A percentile compares a stretch with the other conserved stretches of the same genome.
phyloP scores from a whole-genome alignment of 1,140 invertebrate species.

The Belonocnema kinseyi region DNA sequence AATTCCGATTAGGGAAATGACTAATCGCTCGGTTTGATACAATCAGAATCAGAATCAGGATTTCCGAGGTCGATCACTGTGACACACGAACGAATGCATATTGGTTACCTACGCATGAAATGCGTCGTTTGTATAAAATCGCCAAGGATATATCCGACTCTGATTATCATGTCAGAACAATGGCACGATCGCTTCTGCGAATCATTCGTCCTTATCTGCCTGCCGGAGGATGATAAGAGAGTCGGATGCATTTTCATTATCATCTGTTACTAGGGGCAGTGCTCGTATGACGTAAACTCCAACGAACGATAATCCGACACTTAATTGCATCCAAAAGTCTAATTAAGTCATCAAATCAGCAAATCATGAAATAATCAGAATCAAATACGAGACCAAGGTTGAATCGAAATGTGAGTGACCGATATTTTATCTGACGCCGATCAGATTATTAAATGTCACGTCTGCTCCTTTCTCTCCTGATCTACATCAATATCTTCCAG shows the following conservation, averaged over 20 bases:
- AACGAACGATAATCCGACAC: too few species aligned
- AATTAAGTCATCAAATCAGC: not conserved
- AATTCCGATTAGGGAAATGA: constrained; percentile 6
- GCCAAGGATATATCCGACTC: constrained; percentile 9
- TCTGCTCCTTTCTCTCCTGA: not conserved
- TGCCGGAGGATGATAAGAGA: constrained; percentile 1
- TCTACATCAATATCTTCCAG: not conserved
- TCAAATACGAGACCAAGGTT: constrained; percentile 11
- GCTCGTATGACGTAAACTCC: not conserved
- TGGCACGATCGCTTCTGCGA: constrained; percentile 27
- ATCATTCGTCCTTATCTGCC: constrained; percentile 21
- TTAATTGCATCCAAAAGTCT: constrained; percentile 3
- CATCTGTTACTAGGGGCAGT: not conserved
- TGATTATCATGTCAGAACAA: constrained; percentile 28
- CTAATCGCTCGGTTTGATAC: constrained; percentile 16
- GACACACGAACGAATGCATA: not conserved
- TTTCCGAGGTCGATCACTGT: constrained; percentile 29
- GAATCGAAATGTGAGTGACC: constrained; percentile 2
- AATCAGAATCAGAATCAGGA: not conserved
- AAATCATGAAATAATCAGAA: not conserved
- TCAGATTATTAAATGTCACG: not conserved
- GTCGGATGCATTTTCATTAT: constrained; percentile 16
- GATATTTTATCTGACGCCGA: not conserved
- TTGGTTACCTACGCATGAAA: constrained; percentile 23
- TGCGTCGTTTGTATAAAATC: constrained; percentile 25